Percentiles rank a stretch among this genome's conserved stretches.
Evolutionary conservation across 2,113 vertebrate species (phyloP).

Genomic region (Gadus chalcogrammus): DNA sequence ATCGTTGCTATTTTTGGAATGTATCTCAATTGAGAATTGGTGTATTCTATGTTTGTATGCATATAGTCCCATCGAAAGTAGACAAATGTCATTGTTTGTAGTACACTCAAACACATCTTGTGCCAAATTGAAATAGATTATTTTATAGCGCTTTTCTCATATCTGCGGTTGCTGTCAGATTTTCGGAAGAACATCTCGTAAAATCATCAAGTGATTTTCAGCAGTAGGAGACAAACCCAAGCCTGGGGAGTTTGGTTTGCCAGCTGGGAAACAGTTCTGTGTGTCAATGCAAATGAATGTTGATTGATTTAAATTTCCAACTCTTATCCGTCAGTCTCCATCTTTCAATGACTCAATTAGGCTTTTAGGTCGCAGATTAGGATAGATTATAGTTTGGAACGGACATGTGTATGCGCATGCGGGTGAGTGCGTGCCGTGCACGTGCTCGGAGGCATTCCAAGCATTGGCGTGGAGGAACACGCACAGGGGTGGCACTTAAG

Average conservation of each 20-base stretch:
- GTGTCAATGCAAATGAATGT: not conserved
- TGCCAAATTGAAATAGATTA: too few relatives aligned
- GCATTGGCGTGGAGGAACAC: not conserved
- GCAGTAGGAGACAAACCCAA: not conserved
- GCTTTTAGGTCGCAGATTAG: not conserved
- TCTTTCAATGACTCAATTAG: not conserved
- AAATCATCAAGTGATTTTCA: too few relatives aligned
- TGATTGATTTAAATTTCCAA: not conserved
- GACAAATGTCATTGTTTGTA: too few relatives aligned
- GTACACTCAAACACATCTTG: too few relatives aligned
- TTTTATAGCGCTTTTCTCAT: too few relatives aligned
- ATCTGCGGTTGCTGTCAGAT: too few relatives aligned
- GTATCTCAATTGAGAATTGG: too few relatives aligned
- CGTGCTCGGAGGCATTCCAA: not conserved
- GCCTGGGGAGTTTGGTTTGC: not conserved
- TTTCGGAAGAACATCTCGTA: not conserved
- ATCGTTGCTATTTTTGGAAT: too few relatives aligned
- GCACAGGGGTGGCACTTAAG: not conserved
- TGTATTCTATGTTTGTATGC: too few relatives aligned
- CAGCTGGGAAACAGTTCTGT: constrained; percentile 4
- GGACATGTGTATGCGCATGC: not conserved
- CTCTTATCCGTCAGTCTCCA: not conserved
- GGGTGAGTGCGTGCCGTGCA: not conserved
- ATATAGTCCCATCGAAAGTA: too few relatives aligned
- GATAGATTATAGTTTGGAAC: not conserved